Base-by-base conservation (phyloP, 1,140 invertebrate genomes). In the Ceratitis capitata region DNA sequence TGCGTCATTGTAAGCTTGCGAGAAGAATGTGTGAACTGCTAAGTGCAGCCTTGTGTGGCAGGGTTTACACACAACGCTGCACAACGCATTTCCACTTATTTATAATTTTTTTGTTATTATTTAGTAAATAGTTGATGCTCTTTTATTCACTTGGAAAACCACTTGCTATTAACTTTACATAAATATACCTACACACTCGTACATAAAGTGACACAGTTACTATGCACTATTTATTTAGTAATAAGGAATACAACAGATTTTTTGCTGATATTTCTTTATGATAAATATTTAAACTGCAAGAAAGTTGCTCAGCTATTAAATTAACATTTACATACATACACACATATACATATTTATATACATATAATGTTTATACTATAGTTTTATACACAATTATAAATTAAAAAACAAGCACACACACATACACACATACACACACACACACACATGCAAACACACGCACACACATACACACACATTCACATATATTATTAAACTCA, bases 251-350 rank as follows among this genome's bases (percentile, higher is more conserved):
- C 69, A 78, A 45, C 39, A 42, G 0, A 14, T 35, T 53, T 61
- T 61, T 61, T 32, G 2, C 26, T 1, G 9, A n/a, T 58, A 26
- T 58, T 58, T n/a, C n/a, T n/a, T n/a, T n/a, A n/a, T n/a, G n/a
- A n/a, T n/a, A n/a, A n/a, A n/a, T n/a, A n/a, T n/a, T n/a, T n/a
- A n/a, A 69, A 42, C 45, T 78, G 10, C 19, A 78, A 78, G 12
- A 78, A 78, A 78, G 42, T 78, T 78, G 19, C 45, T 45, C 69
- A 45, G 69, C 35, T 78, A 78, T 32, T 78, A 45, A 78, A 78
- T 78, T 78, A 78, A n/a, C 58, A 26, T 32, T 61, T 61, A 10
- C 29, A 12, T 61, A 23, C 23, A 61, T 29, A 61, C n/a, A 61
- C 26, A 29, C 23, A 26, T 61, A 29, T 29, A 29, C 26, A 23